Conservation (phyloP, 2,797 vertebrate genomes). For the Carduelis carduelis region DNA sequence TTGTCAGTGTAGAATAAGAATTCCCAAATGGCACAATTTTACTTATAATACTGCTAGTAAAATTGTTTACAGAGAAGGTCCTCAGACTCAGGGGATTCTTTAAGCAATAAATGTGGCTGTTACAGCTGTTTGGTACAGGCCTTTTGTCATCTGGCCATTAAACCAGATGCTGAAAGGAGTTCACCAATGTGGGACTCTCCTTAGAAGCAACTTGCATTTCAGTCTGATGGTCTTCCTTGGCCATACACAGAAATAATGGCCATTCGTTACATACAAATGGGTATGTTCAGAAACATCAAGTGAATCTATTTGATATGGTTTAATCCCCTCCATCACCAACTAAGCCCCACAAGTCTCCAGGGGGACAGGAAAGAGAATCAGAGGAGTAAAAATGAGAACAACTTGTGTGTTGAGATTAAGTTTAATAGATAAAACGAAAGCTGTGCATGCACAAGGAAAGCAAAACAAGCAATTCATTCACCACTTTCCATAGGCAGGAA, state of each 20-base stretch:
- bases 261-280: neutral
- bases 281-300: neutral
- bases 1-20: neutral
- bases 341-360: neutral
- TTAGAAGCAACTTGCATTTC: neutral
- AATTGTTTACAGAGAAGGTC: neutral
- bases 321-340: neutral
- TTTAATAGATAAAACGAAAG: neutral
- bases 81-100: neutral
- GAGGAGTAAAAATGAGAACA: neutral
- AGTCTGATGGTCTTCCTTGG: neutral
- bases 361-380: neutral
- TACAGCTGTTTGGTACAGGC: neutral
- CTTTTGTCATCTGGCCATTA: neutral
- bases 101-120: neutral
- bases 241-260: neutral
- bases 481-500: neutral
- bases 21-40: neutral
- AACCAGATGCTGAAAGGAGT: neutral
- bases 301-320: neutral
- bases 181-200: neutral
- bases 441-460: neutral
- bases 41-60: neutral
- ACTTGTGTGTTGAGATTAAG: neutral
- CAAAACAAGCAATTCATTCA: neutral